Evolutionary conservation across 2,113 vertebrate genomes (phyloP).

Genomic region (Blennius ocellaris): DNA sequence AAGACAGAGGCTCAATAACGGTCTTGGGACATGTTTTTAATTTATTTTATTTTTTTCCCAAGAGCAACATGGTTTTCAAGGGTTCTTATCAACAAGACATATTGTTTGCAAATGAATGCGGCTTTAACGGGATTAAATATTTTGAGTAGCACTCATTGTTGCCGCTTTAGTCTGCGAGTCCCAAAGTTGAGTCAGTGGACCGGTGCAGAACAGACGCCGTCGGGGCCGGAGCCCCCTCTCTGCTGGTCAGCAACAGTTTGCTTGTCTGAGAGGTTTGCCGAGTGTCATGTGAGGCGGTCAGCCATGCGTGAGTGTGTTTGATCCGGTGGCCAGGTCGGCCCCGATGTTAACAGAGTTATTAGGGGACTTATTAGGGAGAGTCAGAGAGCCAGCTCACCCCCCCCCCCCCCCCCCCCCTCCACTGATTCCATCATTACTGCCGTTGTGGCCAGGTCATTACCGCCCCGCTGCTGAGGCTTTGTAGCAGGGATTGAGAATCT

Average conservation of each 20-base stretch:
- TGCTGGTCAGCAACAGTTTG: slow-evolving; percentile 41
- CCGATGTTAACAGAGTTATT: slow-evolving; percentile 82
- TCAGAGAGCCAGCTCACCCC: slow-evolving; percentile 73
- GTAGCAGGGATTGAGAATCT: slow-evolving; percentile 71
- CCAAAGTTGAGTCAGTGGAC: slow-evolving; percentile 7
- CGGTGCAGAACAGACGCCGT: not conserved
- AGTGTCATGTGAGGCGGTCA: slow-evolving; percentile 50
- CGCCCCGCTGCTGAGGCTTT: slow-evolving; percentile 73
- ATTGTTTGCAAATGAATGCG: slow-evolving; percentile 57
- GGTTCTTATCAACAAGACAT: slow-evolving; percentile 50
- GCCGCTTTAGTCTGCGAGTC: not conserved
- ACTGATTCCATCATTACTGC: slow-evolving; percentile 81
- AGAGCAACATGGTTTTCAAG: slow-evolving; percentile 54
- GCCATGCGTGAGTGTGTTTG: slow-evolving; percentile 65
- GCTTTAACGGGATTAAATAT: slow-evolving; percentile 65
- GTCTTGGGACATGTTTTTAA: slow-evolving; percentile 39
- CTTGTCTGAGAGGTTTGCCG: slow-evolving; percentile 29
- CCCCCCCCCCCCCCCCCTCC: slow-evolving; percentile 76
- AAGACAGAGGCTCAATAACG: slow-evolving; percentile 30
- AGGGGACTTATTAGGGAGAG: slow-evolving; percentile 81
- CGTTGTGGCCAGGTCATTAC: slow-evolving; percentile 76
- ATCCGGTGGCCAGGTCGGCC: slow-evolving; percentile 69
- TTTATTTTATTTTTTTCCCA: slow-evolving; percentile 17
- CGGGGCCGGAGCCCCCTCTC: not conserved
- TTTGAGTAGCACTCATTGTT: slow-evolving; percentile 43